Conservation (phyloP, 2,888 invertebrate genomes). For the Ennomos fuscantarius region DNA sequence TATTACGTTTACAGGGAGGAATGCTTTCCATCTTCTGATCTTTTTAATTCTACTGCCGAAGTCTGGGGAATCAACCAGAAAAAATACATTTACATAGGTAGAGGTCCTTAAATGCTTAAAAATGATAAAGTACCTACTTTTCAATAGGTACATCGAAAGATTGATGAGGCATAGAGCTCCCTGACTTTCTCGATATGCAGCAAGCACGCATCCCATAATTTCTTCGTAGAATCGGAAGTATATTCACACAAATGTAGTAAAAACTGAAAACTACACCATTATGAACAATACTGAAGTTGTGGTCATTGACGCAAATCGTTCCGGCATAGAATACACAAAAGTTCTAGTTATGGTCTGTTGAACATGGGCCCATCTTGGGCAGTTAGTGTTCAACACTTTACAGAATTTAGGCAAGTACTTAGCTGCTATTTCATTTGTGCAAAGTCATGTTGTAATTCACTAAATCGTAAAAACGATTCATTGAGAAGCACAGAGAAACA, state of each 20-base stretch:
- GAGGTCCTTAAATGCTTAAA: too few species aligned
- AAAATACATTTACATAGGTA: too few species aligned
- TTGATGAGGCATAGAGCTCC: slow-evolving; percentile 1
- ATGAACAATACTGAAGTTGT: slow-evolving; percentile 24
- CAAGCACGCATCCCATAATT: slow-evolving; percentile 5
- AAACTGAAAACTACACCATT: slow-evolving; percentile 10
- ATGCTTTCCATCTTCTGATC: too few species aligned
- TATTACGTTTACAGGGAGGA: too few species aligned
- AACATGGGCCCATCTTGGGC: slow-evolving; percentile 36
- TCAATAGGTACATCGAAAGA: background rate
- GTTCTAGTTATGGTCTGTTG: slow-evolving; percentile 25
- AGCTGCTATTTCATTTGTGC: slow-evolving; percentile 7
- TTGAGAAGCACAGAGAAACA: too few species aligned
- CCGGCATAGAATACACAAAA: slow-evolving; percentile 21
- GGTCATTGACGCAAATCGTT: slow-evolving; percentile 41
- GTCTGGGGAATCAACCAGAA: too few species aligned
- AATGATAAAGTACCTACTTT: too few species aligned
- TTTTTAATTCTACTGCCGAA: too few species aligned
- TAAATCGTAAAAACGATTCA: slow-evolving; percentile 3
- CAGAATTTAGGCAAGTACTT: slow-evolving; percentile 20
- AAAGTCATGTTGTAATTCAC: slow-evolving; percentile 24
- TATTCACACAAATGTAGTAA: slow-evolving; percentile 13
- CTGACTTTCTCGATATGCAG: slow-evolving; percentile 10
- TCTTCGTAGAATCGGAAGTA: slow-evolving; percentile 17
- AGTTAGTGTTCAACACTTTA: slow-evolving; percentile 18